These are phyloP conservation scores for Apolygus lucorum DNA, from an alignment of 1,140 invertebrate genomes.

Conservation along the genomic window DNA sequence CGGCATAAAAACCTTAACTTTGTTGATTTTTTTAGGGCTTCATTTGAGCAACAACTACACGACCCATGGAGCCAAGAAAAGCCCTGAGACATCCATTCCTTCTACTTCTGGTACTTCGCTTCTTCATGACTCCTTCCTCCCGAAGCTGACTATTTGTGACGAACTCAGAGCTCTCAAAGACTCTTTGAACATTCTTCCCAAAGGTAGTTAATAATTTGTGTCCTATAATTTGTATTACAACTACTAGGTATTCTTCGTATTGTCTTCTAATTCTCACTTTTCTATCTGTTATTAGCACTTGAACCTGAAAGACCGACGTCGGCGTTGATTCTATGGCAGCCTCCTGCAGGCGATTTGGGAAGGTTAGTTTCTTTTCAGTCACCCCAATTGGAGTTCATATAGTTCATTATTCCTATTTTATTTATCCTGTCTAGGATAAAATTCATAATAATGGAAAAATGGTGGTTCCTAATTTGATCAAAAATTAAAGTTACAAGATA, in stretches of 20 bases:
- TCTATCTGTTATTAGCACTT: no score
- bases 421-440: no score
- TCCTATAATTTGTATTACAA: not conserved
- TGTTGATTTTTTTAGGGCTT: not conserved
- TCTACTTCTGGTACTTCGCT: not conserved
- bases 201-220: not conserved
- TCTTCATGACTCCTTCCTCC: not conserved
- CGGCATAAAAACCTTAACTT: no score
- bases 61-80: not conserved
- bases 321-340: conserved; percentile 25
- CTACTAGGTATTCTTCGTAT: no score
- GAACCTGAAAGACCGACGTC: not conserved
- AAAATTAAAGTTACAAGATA: not conserved
- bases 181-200: not conserved
- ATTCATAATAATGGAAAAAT: not conserved
- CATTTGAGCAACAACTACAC: not conserved
- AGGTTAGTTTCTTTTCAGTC: not conserved
- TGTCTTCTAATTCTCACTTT: no score
- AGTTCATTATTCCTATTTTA: not conserved
- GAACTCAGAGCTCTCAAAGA: not conserved
- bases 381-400: no score
- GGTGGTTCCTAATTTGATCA: not conserved
- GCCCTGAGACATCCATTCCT: not conserved
- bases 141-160: not conserved
- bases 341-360: conserved; percentile 18